phyloP scores from a whole-genome alignment of 2,888 invertebrate species.

The Eulithis testata region DNA sequence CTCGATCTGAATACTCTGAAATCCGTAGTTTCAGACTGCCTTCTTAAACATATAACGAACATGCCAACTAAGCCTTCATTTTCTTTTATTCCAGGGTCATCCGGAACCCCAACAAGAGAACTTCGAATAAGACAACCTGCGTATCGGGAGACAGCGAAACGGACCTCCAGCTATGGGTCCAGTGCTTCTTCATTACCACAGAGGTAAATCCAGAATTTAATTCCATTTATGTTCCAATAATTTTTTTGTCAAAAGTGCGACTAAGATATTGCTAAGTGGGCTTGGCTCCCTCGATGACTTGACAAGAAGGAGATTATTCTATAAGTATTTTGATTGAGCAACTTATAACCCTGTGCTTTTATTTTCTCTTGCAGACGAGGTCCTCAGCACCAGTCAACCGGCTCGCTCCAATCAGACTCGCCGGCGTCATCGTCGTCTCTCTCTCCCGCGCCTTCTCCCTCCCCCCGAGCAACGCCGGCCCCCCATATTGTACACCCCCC shows the following conservation, averaged over 20 bases:
- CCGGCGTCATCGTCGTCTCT: conserved; percentile 93
- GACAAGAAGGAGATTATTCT: no score
- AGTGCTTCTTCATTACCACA: conserved; percentile 76
- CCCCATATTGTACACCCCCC: conserved; percentile 72
- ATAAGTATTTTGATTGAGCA: background rate
- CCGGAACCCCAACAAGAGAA: conserved; percentile 81
- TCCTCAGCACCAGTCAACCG: conserved; percentile 93
- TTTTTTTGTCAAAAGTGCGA: no score
- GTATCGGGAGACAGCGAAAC: conserved; percentile 77
- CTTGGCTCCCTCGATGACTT: no score
- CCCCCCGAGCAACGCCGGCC: conserved; percentile 88
- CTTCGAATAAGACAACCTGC: conserved; percentile 83
- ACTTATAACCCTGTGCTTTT: background rate
- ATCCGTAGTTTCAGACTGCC: background rate
- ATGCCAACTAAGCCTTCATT: background rate
- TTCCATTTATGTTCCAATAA: background rate
- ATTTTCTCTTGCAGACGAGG: conserved; percentile 84
- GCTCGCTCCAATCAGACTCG: conserved; percentile 92
- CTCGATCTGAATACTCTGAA: background rate
- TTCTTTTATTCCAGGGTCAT: conserved; percentile 64
- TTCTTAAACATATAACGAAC: no score
- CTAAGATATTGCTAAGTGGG: no score
- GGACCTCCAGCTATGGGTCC: conserved; percentile 79
- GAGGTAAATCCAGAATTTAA: conserved; percentile 55
- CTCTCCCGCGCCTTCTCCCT: conserved; percentile 92